phyloP scores from a whole-genome alignment of 2,113 vertebrate species.

The Beaufortia kweichowensis region DNA sequence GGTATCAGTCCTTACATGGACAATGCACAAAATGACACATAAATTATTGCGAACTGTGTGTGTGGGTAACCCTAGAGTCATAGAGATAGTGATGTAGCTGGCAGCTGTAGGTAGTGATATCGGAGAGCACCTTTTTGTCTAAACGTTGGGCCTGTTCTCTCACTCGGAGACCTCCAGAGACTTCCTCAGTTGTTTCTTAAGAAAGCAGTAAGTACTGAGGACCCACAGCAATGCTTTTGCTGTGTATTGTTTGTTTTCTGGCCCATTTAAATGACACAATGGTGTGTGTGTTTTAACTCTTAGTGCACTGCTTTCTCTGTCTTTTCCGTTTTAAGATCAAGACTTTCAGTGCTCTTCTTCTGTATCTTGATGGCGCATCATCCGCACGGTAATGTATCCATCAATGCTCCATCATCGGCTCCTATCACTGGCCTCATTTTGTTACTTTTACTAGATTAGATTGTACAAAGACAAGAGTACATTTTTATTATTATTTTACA shows the following conservation, averaged over 20 bases:
- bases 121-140: constrained; percentile 55
- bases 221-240: constrained; percentile 27
- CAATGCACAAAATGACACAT: constrained; percentile 2
- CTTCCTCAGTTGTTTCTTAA: constrained; percentile 1
- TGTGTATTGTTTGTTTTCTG: constrained; percentile 24
- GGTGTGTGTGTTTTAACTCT: not conserved
- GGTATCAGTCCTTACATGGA: not conserved
- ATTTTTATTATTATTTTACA: no score
- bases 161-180: constrained; percentile 14
- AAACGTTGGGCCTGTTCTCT: constrained; percentile 29
- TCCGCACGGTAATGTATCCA: not conserved
- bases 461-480: no score
- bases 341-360: constrained; percentile 44
- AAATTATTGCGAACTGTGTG: constrained; percentile 1
- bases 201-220: constrained; percentile 31
- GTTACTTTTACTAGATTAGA: not conserved
- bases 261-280: constrained; percentile 8
- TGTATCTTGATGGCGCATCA: not conserved
- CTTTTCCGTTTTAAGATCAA: constrained; percentile 17
- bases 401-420: not conserved
- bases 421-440: not conserved
- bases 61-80: constrained; percentile 48
- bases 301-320: not conserved
- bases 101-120: constrained; percentile 38
- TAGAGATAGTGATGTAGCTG: constrained; percentile 44